These are phyloP conservation scores for Parochlus steinenii DNA, from an alignment of 2,888 invertebrate species.

Conservation along the genomic window DNA sequence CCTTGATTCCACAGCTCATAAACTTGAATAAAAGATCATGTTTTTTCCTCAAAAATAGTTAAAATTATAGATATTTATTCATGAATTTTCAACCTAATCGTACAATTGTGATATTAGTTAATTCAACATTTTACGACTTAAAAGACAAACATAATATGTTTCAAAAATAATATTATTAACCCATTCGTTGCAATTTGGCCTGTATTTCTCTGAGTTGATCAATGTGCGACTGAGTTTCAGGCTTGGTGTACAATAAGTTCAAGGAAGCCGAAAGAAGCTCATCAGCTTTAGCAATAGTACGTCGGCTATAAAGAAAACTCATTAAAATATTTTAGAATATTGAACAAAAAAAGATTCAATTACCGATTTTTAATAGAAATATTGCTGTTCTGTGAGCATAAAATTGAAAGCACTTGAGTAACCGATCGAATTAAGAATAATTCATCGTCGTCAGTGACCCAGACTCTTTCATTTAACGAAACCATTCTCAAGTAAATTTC, in stretches of 20 bases:
- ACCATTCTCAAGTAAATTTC: slow-evolving; percentile 71
- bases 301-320: slow-evolving; percentile 35
- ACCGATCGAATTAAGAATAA: slow-evolving; percentile 68
- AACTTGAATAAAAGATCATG: no score
- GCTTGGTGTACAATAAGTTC: slow-evolving; percentile 58
- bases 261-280: slow-evolving; percentile 60
- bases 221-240: no score
- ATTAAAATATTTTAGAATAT: slow-evolving; percentile 3
- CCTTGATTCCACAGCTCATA: no score
- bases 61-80: no score
- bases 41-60: no score
- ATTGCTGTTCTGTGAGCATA: slow-evolving; percentile 43
- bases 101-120: no score
- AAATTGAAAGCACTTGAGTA: slow-evolving; percentile 49
- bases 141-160: no score
- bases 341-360: slow-evolving; percentile 14
- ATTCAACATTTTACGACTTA: no score
- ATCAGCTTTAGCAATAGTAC: slow-evolving; percentile 49
- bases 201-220: no score
- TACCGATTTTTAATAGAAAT: slow-evolving; percentile 33
- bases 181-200: no score
- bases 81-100: no score
- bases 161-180: no score
- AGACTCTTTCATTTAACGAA: slow-evolving; percentile 67
- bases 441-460: slow-evolving; percentile 72